Percentiles rank a stretch among this genome's conserved stretches.
These are phyloP conservation scores for Argynnis bischoffii DNA, from an alignment of 2,888 invertebrate genomes.

Conservation along the genomic window DNA sequence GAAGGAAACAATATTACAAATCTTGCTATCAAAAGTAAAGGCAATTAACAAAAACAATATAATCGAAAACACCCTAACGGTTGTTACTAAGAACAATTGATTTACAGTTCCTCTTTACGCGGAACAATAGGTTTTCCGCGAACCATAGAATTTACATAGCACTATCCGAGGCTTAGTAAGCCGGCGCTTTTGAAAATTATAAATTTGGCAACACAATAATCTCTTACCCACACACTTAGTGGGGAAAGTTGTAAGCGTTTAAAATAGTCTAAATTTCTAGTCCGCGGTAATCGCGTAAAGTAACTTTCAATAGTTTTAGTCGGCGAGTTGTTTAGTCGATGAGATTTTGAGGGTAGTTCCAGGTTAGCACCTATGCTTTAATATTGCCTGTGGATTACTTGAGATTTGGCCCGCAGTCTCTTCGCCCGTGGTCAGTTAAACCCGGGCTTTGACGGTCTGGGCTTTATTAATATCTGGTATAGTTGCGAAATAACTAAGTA, in stretches of 20 bases:
- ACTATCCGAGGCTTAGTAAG: conserved; percentile 56
- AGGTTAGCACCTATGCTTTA: conserved; percentile 77
- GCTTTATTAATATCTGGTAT: conserved; percentile 50
- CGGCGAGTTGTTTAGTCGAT: conserved; percentile 54
- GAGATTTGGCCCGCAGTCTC: conserved; percentile 60
- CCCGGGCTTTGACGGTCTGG: conserved; percentile 59
- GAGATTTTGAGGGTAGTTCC: conserved; percentile 55
- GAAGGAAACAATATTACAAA: neutral
- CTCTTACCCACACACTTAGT: conserved; percentile 56
- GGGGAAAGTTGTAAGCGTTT: conserved; percentile 49
- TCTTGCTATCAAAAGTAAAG: conserved; percentile 27
- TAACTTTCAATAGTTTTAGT: conserved; percentile 76
- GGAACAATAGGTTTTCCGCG: conserved; percentile 55
- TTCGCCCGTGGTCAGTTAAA: conserved; percentile 70
- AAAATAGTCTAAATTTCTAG: conserved; percentile 53
- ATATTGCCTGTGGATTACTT: conserved; percentile 77
- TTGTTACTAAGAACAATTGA: conserved; percentile 36
- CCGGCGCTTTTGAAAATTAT: conserved; percentile 57
- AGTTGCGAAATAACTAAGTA: conserved; percentile 8
- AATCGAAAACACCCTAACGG: conserved; percentile 25
- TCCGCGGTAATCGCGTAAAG: conserved; percentile 59
- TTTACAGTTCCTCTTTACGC: conserved; percentile 47
- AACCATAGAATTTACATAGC: conserved; percentile 69
- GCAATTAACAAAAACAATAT: conserved; percentile 42
- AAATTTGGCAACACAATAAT: conserved; percentile 68